phyloP scores from a whole-genome alignment of 92 coral and sea anemone genomes.

The Diadumene lineata region DNA sequence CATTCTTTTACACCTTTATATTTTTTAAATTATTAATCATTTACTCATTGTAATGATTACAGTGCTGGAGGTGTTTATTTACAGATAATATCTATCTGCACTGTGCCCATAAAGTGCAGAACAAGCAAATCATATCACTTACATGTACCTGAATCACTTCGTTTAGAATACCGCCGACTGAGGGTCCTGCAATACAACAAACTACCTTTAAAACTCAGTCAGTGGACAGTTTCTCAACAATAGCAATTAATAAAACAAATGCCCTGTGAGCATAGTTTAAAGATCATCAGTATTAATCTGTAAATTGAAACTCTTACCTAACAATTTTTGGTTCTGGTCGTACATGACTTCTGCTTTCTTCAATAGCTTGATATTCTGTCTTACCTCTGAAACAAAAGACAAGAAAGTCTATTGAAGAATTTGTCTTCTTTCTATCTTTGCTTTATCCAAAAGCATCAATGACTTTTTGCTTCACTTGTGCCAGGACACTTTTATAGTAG shows the following conservation, averaged over 20 bases:
- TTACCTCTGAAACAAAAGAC: constrained; percentile 65
- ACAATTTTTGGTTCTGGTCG: constrained; percentile 87
- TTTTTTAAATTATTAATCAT: neutral
- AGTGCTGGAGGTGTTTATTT: no score
- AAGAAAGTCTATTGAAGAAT: neutral
- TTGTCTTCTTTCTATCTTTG: neutral
- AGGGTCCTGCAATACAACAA: constrained; percentile 57
- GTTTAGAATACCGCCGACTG: constrained; percentile 86
- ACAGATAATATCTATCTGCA: no score
- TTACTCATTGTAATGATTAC: no score
- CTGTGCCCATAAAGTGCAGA: constrained; percentile 1
- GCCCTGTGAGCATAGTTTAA: neutral
- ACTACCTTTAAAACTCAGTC: neutral
- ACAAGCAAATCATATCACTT: constrained; percentile 20
- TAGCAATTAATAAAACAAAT: no score
- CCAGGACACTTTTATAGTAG: no score
- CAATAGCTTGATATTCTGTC: constrained; percentile 94
- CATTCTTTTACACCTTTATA: neutral
- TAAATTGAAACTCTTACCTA: constrained; percentile 46
- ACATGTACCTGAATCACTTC: constrained; percentile 75
- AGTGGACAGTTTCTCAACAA: neutral
- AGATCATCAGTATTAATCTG: neutral
- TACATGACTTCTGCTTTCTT: constrained; percentile 78
- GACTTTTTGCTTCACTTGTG: no score
- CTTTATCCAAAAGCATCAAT: no score